Conservation (phyloP, 2,797 vertebrate species). For the Sparidentex hasta region DNA sequence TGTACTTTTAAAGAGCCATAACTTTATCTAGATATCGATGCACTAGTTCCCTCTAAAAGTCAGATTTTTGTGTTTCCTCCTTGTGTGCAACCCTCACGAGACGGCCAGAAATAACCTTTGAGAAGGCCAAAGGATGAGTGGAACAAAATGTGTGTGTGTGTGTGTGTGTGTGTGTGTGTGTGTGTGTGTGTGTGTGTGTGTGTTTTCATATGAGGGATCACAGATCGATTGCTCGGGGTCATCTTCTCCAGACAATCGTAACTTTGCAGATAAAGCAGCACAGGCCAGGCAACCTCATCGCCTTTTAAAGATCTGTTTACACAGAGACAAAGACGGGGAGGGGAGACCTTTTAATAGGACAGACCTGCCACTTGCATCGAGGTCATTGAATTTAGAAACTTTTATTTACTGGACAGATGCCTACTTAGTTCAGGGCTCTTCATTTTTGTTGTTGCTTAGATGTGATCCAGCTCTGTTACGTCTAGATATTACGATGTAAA, state of each 20-base stretch:
- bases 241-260: conserved; percentile 75
- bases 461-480: conserved; percentile 52
- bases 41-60: conserved; percentile 9
- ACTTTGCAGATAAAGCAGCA: conserved; percentile 76
- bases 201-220: conserved; percentile 57
- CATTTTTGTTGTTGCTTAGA: conserved; percentile 43
- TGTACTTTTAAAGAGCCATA: conserved; percentile 5
- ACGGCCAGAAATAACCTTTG: conserved; percentile 73
- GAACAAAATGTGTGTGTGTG: conserved; percentile 53
- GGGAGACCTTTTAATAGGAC: conserved; percentile 82
- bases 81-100: conserved; percentile 35
- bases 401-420: conserved; percentile 73
- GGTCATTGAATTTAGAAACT: conserved; percentile 71
- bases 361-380: conserved; percentile 77
- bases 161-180: conserved; percentile 18
- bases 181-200: conserved; percentile 30
- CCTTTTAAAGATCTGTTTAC: conserved; percentile 80
- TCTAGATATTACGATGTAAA: conserved; percentile 41
- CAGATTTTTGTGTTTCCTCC: conserved; percentile 34
- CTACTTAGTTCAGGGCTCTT: conserved; percentile 60
- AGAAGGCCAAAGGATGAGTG: conserved; percentile 64
- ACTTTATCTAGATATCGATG: conserved; percentile 1
- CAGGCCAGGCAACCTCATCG: conserved; percentile 62
- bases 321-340: conserved; percentile 69
- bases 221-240: conserved; percentile 76